These are phyloP conservation scores for Mythimna pallens DNA, from an alignment of 2,888 invertebrate species.

Conservation along the genomic window DNA sequence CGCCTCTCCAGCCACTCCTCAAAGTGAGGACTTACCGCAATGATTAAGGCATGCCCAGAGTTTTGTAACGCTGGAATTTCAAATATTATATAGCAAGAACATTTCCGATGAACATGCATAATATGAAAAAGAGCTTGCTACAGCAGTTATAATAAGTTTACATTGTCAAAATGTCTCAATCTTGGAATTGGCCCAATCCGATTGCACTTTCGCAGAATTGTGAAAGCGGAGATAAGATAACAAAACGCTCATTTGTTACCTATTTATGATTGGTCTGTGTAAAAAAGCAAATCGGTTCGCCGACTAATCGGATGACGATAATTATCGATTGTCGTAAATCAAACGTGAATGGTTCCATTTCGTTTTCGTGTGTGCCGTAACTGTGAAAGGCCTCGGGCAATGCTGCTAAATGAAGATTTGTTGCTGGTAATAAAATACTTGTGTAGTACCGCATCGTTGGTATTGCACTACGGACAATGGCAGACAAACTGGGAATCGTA, in stretches of 20 bases:
- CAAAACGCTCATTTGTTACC: slow-evolving; percentile 38
- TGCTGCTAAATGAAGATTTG: slow-evolving; percentile 84
- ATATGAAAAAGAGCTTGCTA: slow-evolving; percentile 15
- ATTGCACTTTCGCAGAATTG: slow-evolving; percentile 37
- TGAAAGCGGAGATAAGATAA: slow-evolving; percentile 42
- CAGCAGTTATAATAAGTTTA: slow-evolving; percentile 33
- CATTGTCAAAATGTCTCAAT: slow-evolving; percentile 34
- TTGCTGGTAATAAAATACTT: slow-evolving; percentile 81
- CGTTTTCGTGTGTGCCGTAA: slow-evolving; percentile 74
- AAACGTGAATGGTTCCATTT: slow-evolving; percentile 80
- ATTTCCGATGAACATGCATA: slow-evolving; percentile 21
- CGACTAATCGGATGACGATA: slow-evolving; percentile 73
- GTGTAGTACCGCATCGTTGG: slow-evolving; percentile 59
- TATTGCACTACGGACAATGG: slow-evolving; percentile 67
- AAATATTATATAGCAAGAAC: neutral
- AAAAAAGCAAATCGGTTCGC: slow-evolving; percentile 64
- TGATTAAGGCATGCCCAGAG: neutral
- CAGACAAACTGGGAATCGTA: slow-evolving; percentile 62
- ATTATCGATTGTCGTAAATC: slow-evolving; percentile 81
- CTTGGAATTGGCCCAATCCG: slow-evolving; percentile 51
- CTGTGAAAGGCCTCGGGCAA: slow-evolving; percentile 75
- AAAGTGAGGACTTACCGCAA: too few relatives aligned
- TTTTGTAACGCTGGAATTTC: neutral
- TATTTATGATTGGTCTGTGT: slow-evolving; percentile 55
- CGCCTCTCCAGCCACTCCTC: too few relatives aligned